Conservation (phyloP, 2,888 invertebrate genomes). For the Heliconius charithonia region DNA sequence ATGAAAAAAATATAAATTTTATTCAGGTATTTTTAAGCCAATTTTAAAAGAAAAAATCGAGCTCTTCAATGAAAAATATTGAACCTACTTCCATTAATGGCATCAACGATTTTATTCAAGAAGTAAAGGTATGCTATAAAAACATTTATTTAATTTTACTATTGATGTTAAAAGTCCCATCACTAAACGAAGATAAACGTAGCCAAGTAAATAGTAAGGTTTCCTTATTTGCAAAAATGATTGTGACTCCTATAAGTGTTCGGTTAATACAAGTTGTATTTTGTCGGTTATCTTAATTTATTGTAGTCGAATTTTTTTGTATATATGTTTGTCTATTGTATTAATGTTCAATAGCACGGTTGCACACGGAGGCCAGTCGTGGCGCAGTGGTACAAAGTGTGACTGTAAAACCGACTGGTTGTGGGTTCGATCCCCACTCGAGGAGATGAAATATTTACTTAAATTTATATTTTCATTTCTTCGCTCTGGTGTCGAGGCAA, state of each 20-base stretch:
- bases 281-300: background rate
- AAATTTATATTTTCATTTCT: no score
- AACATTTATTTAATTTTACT: background rate
- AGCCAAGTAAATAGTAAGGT: conserved; percentile 29
- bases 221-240: conserved; percentile 33
- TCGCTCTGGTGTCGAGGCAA: no score
- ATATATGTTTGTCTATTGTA: no score
- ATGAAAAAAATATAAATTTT: no score
- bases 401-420: no score
- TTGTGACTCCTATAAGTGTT: conserved; percentile 15
- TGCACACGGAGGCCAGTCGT: no score
- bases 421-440: no score
- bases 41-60: background rate
- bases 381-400: no score
- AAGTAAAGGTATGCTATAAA: background rate
- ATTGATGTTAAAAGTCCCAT: conserved; percentile 1
- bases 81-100: background rate
- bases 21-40: no score
- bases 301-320: background rate
- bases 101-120: background rate
- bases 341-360: no score
- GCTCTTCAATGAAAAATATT: no score
- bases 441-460: no score
- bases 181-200: conserved; percentile 24
- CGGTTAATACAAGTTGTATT: background rate